These are phyloP conservation scores for Phalacrocorax pelagicus DNA, from an alignment of 2,113 vertebrate species.

Conservation along the genomic window DNA sequence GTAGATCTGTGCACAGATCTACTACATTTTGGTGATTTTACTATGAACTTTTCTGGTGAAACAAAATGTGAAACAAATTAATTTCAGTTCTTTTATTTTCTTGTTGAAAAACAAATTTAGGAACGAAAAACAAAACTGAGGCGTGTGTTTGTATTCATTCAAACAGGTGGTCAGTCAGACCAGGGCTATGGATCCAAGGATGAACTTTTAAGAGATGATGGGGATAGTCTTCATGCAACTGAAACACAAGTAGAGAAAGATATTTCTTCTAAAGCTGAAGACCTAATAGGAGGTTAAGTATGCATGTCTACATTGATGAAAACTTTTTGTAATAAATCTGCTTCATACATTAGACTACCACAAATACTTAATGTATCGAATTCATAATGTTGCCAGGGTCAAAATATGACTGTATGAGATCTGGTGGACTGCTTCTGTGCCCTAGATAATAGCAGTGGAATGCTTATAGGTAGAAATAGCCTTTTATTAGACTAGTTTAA, in stretches of 20 bases:
- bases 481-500: not conserved
- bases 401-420: not conserved
- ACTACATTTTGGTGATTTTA: not conserved
- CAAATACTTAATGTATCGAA: not conserved
- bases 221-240: conserved; percentile 54
- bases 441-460: not conserved
- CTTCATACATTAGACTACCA: not conserved
- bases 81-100: not conserved
- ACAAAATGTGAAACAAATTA: not conserved
- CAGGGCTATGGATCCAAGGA: conserved; percentile 91
- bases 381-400: not conserved
- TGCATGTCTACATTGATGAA: not conserved
- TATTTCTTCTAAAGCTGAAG: conserved; percentile 26
- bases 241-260: conserved; percentile 33
- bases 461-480: not conserved
- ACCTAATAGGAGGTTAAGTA: conserved; percentile 71
- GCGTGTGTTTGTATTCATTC: conserved; percentile 7
- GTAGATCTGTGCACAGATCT: not conserved
- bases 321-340: not conserved
- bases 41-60: not conserved
- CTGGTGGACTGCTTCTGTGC: not conserved
- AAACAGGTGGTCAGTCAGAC: conserved; percentile 83
- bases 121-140: not conserved
- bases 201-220: conserved; percentile 81
- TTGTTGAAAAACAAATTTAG: not conserved